A percentile compares a stretch with the other conserved stretches of the same genome.
Evolutionary conservation across 1,140 invertebrate genomes (phyloP).

Genomic region (Drosophila pectinifera): DNA sequence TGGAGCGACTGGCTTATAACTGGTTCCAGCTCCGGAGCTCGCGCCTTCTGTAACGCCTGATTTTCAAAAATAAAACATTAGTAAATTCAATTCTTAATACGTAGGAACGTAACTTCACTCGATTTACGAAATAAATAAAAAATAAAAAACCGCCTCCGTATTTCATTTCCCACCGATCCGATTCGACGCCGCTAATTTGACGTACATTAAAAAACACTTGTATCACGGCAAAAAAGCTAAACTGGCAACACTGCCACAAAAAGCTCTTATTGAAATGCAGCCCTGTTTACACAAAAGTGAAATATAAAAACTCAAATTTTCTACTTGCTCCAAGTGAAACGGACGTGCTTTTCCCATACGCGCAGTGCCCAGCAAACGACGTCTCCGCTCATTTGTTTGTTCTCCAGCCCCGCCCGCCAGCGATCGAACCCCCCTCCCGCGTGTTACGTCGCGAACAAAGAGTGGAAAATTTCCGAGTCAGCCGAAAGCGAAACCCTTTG

Average conservation of each 20-base stretch:
- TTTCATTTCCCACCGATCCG: no score
- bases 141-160: no score
- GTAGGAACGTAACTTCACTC: no score
- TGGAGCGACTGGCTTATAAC: no score
- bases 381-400: constrained; percentile 55
- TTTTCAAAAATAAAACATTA: no score
- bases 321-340: constrained; percentile 33
- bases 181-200: no score
- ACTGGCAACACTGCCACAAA: neutral
- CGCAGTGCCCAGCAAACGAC: constrained; percentile 9
- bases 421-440: constrained; percentile 18
- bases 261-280: neutral
- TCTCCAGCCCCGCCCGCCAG: constrained; percentile 34
- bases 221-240: no score
- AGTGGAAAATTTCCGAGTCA: constrained; percentile 74
- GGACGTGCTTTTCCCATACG: constrained; percentile 49
- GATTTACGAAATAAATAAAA: no score
- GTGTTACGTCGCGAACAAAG: constrained; percentile 61
- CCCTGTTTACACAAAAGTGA: neutral
- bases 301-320: constrained; percentile 14
- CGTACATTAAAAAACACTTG: no score
- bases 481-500: constrained; percentile 35
- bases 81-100: no score
- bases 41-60: no score
- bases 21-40: no score